Evolutionary conservation across 1,140 invertebrate species (phyloP).

Genomic region (Drosophila nikananu): DNA sequence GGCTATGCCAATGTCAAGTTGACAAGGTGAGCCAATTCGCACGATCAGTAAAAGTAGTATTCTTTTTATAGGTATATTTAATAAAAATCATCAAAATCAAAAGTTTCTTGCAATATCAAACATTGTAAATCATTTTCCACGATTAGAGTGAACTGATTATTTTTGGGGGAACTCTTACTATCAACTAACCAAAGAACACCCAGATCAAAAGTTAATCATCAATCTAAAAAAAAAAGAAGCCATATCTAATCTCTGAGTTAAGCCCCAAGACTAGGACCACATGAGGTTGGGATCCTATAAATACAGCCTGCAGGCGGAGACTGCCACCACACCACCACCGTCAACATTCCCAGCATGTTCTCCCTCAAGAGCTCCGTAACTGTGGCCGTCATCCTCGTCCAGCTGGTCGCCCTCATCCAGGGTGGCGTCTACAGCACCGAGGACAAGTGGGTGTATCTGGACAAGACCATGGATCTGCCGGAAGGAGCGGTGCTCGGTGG

Average conservation of each 20-base stretch:
- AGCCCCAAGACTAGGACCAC: neutral
- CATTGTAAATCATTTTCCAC: neutral
- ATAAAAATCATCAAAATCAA: neutral
- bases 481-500: slow-evolving; percentile 47
- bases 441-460: slow-evolving; percentile 44
- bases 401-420: slow-evolving; percentile 36
- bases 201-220: slow-evolving; percentile 13
- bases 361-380: slow-evolving; percentile 17
- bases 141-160: neutral
- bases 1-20: slow-evolving; percentile 1
- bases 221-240: neutral
- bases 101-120: too few relatives aligned
- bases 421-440: slow-evolving; percentile 36
- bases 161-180: neutral
- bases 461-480: slow-evolving; percentile 37
- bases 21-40: slow-evolving; percentile 12
- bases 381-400: slow-evolving; percentile 27
- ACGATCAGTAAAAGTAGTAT: neutral
- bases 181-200: neutral
- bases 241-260: slow-evolving; percentile 25
- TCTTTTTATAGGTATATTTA: neutral
- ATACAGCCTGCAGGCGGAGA: neutral
- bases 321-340: neutral
- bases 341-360: slow-evolving; percentile 35
- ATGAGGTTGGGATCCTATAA: neutral